Evolutionary conservation across 2,888 invertebrate species (phyloP), one percentile per base, ranked within the genome.

Genomic region (Esperia sulphurella): DNA sequence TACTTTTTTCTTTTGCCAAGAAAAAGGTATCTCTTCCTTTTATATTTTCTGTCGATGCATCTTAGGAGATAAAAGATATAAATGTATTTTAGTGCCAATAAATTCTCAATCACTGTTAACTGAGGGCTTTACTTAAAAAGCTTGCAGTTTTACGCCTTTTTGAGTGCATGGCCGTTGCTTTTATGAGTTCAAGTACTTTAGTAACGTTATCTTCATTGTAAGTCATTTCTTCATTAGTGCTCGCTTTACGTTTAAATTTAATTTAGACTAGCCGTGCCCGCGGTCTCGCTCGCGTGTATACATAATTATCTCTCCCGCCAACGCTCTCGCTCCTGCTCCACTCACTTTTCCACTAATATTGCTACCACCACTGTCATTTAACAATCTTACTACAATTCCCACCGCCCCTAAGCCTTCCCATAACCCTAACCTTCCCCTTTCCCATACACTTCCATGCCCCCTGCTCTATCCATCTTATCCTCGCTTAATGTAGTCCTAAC

Each of bases 1-100:
- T 57, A 56, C n/a, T n/a, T 47, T 49, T 50, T 49, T 45, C 35
- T 38, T 14, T 37, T 43, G 33, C 33, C 33, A 29, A 43, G 41
- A 41, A 47, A 45, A 41, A 51, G 30, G 45, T 51, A 48, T 51
- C 48, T 39, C 37, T 51, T 45, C 42, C 33, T 42, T 45, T 43
- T 42, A 21, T n/a, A 12, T 46, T n/a, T n/a, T 41, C 28, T 43
- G 39, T 35, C 40, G 50, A 31, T 30, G 14, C 42, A 43, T 35
- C n/a, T n/a, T n/a, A n/a, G 37, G 14, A 47, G 43, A 41, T 35
- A 41, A 45, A 45, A 45, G 37, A 6, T 30, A 37, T 46, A 39
- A 46, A 41, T 41, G 37, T 8, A 31, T 28, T 50, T 50, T 35
- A 41, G 37, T 40, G 46, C 40, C 44, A 42, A 42, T 49, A 45